A percentile compares a stretch with the other conserved stretches of the same genome.
Conservation (phyloP, 2,113 vertebrate species). For the Perca flavescens region DNA sequence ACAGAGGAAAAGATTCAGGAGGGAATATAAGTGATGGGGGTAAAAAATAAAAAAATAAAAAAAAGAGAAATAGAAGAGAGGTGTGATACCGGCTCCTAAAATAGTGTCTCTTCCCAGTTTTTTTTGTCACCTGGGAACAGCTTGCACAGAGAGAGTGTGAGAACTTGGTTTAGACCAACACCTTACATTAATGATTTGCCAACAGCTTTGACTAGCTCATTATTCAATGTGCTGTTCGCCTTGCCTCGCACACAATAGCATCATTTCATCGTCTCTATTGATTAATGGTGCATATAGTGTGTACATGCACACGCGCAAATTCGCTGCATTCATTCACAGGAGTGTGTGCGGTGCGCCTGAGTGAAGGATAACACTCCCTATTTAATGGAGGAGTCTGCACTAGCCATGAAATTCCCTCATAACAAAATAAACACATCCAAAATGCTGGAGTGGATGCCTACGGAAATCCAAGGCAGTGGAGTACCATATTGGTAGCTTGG, state of each 20-base stretch:
- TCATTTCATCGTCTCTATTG: slow-evolving; percentile 74
- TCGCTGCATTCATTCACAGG: neutral
- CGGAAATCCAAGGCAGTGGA: slow-evolving; percentile 50
- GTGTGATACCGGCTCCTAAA: slow-evolving; percentile 78
- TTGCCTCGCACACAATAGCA: slow-evolving; percentile 69
- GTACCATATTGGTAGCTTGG: slow-evolving; percentile 13
- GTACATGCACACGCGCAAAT: slow-evolving; percentile 32
- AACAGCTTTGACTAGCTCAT: slow-evolving; percentile 77
- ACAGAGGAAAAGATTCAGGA: slow-evolving; percentile 41
- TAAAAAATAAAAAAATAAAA: neutral
- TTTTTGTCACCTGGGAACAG: slow-evolving; percentile 80
- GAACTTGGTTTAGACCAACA: slow-evolving; percentile 75
- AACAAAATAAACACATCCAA: slow-evolving; percentile 79
- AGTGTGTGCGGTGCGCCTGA: slow-evolving; percentile 30
- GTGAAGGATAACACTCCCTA: slow-evolving; percentile 64
- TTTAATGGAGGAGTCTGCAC: slow-evolving; percentile 64
- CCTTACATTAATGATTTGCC: slow-evolving; percentile 81
- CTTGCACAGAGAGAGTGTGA: slow-evolving; percentile 63
- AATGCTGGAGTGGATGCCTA: slow-evolving; percentile 60
- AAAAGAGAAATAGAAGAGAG: slow-evolving; percentile 24
- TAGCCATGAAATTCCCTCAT: slow-evolving; percentile 75
- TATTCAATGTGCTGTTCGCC: slow-evolving; percentile 69
- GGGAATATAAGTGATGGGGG: slow-evolving; percentile 58
- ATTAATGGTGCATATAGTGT: slow-evolving; percentile 75
- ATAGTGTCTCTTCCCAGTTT: slow-evolving; percentile 75